Percentiles rank a stretch among this genome's conserved stretches.
phyloP scores from a whole-genome alignment of 2,113 vertebrate species.

The Sardina pilchardus region DNA sequence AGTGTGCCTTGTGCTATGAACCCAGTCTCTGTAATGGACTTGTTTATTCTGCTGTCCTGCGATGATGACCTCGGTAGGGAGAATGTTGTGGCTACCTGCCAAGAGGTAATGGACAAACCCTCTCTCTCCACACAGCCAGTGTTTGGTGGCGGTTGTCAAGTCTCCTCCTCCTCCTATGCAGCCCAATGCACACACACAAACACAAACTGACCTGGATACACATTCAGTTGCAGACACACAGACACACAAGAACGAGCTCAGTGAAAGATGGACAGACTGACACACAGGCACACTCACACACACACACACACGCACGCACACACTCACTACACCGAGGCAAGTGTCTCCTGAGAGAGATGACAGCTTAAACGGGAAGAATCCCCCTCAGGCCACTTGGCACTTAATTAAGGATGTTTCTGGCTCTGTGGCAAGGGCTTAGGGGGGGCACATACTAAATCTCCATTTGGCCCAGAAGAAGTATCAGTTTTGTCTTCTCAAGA shows the following conservation, averaged over 20 bases:
- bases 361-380: conserved; percentile 55
- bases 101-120: not conserved
- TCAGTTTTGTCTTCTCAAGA: conserved; percentile 52
- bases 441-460: conserved; percentile 48
- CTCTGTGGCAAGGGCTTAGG: conserved; percentile 41
- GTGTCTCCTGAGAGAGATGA: conserved; percentile 49
- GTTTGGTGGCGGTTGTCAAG: not conserved
- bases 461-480: conserved; percentile 52
- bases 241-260: not conserved
- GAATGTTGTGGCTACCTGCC: not conserved
- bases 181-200: not conserved
- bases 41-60: not conserved
- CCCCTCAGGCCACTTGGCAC: conserved; percentile 56
- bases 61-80: not conserved
- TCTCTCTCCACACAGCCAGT: not conserved
- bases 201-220: not conserved
- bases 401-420: conserved; percentile 59
- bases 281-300: conserved; percentile 9
- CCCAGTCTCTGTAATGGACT: not conserved
- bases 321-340: conserved; percentile 23
- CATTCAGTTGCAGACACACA: not conserved
- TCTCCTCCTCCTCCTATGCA: not conserved
- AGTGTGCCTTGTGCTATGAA: not conserved
- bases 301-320: conserved; percentile 25
- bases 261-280: conserved; percentile 1